Evolutionary conservation across 2,797 vertebrate genomes (phyloP), one percentile per base, ranked within the genome.

Genomic region (Heliangelus exortis): DNA sequence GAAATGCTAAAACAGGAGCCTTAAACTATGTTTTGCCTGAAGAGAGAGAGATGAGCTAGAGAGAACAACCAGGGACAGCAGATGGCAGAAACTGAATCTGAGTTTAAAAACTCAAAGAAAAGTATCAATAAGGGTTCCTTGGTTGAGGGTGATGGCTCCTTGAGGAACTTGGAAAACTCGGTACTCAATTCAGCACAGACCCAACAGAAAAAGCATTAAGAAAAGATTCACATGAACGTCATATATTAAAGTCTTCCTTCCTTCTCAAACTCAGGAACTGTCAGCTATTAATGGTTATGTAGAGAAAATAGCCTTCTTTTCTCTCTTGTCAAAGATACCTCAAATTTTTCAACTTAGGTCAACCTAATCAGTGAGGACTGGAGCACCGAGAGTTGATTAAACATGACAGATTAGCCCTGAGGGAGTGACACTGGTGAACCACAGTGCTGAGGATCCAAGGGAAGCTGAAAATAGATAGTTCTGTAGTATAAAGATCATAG

Each of bases 341-440:
- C 20, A 7, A 28, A 7, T 69, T 87, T 61, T 78, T 76, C 73
- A 53, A 78, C 63, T 90, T 54, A 86, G 87, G 91, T 86, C 66
- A 61, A 23, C 51, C 48, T 79, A 43, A 84, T 88, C 89, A 82
- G 73, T 16, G 55, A 86, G 76, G 69, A 90, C 1, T 76, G 50
- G 51, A 89, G 73, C 65, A 81, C 22, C 48, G 76, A 62, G 54
- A 91, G 89, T 51, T 95, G 79, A 94, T 89, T 93, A 94, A 88
- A 54, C 69, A 31, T 6, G 53, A 96, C 63, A 95, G 78, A 63
- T 18, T 18, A 61, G 79, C 69, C 82, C 92, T 39, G 66, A 67
- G 83, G 92, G 89, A 78, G 21, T 91, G 43, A 57, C 28, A 76
- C 12, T 61, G 45, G 66, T 5, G n/a, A 89, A 36, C 16, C 55